phyloP scores from a whole-genome alignment of 2,888 invertebrate species.

The Julus scanicus region DNA sequence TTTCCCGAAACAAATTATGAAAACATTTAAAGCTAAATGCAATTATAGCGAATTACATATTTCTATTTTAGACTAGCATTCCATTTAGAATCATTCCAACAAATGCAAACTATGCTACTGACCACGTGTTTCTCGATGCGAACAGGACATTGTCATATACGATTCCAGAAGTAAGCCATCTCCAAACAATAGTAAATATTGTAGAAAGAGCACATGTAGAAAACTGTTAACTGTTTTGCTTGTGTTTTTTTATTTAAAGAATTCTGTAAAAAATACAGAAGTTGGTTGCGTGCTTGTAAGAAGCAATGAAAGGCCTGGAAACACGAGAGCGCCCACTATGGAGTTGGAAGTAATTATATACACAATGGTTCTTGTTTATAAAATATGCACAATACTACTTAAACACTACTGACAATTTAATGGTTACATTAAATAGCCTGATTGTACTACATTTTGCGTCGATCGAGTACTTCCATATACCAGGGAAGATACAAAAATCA shows the following conservation, averaged over 20 bases:
- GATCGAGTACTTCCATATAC: constrained; percentile 15
- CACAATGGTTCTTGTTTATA: background rate
- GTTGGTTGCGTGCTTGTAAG: background rate
- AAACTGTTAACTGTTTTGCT: too few species aligned
- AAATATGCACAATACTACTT: background rate
- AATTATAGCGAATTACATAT: background rate
- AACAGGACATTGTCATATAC: constrained; percentile 7
- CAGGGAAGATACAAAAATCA: constrained; percentile 49
- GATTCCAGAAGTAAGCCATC: background rate
- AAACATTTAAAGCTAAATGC: background rate
- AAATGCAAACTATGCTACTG: constrained; percentile 22
- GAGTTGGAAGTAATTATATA: background rate
- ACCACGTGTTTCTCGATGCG: background rate
- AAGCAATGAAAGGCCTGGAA: constrained; percentile 29
- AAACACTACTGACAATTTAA: background rate
- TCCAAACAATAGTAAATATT: background rate
- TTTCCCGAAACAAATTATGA: too few species aligned
- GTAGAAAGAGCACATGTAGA: too few species aligned
- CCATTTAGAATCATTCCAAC: constrained; percentile 21
- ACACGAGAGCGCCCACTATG: background rate
- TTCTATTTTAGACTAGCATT: constrained; percentile 11
- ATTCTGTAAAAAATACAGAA: background rate
- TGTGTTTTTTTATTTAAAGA: background rate
- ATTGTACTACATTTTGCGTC: constrained; percentile 9
- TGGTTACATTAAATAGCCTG: background rate